Percentiles rank a stretch among this genome's conserved stretches.
Evolutionary conservation across 2,113 vertebrate genomes (phyloP).

Genomic region (Scopus umbretta): DNA sequence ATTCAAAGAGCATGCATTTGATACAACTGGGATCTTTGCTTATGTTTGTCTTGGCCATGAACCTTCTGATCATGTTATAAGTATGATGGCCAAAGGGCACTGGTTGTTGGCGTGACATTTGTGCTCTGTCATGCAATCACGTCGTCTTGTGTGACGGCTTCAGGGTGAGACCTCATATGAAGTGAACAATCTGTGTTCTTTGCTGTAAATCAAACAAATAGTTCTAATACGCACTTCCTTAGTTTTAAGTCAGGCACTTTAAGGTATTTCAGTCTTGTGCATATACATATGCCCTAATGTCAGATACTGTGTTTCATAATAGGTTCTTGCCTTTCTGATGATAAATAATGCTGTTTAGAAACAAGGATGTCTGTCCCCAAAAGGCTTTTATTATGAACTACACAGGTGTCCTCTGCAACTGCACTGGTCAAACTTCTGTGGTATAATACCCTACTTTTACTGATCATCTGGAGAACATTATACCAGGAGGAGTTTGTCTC

Average conservation of each 20-base stretch:
- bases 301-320: neutral
- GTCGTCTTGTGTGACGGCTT: neutral
- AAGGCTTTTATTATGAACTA: neutral
- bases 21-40: neutral
- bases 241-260: neutral
- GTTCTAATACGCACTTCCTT: neutral
- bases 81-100: neutral
- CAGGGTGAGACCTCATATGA: neutral
- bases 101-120: neutral
- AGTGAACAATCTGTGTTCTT: neutral
- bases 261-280: neutral
- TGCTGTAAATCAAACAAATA: neutral
- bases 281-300: neutral
- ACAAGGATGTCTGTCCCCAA: neutral
- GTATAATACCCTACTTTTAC: neutral
- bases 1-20: neutral
- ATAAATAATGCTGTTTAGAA: neutral
- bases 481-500: neutral
- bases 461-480: neutral
- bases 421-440: neutral
- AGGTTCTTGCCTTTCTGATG: neutral
- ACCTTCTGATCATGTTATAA: neutral
- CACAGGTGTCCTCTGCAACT: neutral
- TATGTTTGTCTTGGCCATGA: neutral
- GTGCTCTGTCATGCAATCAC: neutral